Evolutionary conservation across 2,113 vertebrate genomes (phyloP).

Genomic region (Lepidothrix coronata): DNA sequence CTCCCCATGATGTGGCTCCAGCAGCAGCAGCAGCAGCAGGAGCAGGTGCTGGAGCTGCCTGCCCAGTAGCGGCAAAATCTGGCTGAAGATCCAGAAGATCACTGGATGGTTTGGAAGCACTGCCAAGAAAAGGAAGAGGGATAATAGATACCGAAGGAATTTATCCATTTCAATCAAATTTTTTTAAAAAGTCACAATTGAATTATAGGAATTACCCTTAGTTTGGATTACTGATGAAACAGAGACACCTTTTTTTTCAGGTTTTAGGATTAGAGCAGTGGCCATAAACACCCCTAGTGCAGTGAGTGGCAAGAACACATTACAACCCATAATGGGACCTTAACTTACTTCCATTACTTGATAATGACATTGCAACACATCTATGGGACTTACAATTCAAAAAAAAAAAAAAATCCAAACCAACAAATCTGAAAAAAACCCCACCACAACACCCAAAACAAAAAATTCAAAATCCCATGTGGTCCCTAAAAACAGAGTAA

Average conservation of each 20-base stretch:
- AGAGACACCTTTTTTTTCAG: background rate
- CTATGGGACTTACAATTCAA: background rate
- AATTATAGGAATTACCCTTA: background rate
- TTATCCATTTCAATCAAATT: background rate
- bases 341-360: background rate
- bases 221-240: background rate
- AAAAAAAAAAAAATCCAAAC: background rate
- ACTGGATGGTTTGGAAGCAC: conserved; percentile 80
- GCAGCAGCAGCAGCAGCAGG: conserved; percentile 52
- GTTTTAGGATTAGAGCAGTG: background rate
- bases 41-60: conserved; percentile 74
- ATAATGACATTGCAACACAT: background rate
- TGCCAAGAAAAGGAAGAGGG: conserved; percentile 42
- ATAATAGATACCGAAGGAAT: background rate
- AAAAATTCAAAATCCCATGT: background rate
- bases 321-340: background rate
- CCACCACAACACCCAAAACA: background rate
- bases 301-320: background rate
- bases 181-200: background rate
- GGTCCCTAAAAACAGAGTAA: background rate
- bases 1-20: conserved; percentile 90
- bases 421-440: background rate
- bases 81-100: conserved; percentile 95
- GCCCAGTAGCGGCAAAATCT: conserved; percentile 79
- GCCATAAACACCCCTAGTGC: background rate